A percentile compares a stretch with the other conserved stretches of the same genome.
phyloP scores from a whole-genome alignment of 1,140 invertebrate species.

The Caerostris extrusa region DNA sequence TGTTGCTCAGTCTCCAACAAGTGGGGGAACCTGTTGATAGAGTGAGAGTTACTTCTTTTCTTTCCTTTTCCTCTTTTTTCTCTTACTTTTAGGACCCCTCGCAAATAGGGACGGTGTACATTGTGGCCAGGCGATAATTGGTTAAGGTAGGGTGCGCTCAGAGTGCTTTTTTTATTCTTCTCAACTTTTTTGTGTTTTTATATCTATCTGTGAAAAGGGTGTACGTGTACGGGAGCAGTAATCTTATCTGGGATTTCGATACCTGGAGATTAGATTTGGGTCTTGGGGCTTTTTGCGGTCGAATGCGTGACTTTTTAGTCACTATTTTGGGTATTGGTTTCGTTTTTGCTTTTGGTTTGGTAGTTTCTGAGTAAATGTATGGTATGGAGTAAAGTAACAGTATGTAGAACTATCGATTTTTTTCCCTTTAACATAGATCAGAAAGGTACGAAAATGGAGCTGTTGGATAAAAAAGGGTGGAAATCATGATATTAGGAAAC shows the following conservation, averaged over 20 bases:
- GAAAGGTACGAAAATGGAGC: no score
- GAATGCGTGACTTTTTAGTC: conserved; percentile 2
- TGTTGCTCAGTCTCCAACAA: conserved; percentile 74
- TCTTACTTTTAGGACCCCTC: conserved; percentile 51
- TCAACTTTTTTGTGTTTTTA: neutral
- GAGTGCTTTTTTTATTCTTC: neutral
- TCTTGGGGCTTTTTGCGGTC: neutral
- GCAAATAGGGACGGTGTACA: conserved; percentile 70
- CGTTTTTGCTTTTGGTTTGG: neutral
- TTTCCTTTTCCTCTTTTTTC: conserved; percentile 39
- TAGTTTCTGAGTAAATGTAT: no score
- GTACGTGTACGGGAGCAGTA: conserved; percentile 25
- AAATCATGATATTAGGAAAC: no score
- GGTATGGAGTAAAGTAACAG: no score
- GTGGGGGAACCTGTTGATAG: conserved; percentile 76
- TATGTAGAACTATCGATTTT: no score
- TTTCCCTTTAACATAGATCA: no score
- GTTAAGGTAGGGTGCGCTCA: conserved; percentile 49
- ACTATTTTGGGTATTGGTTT: neutral
- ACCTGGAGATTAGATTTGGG: conserved; percentile 42
- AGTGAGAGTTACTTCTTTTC: conserved; percentile 55
- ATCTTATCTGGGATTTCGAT: conserved; percentile 45
- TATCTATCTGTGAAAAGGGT: neutral
- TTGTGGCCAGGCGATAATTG: conserved; percentile 68
- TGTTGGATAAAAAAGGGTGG: no score